Base-by-base conservation (phyloP, 2,888 invertebrate genomes). In the Caradrina clavipalpis region DNA sequence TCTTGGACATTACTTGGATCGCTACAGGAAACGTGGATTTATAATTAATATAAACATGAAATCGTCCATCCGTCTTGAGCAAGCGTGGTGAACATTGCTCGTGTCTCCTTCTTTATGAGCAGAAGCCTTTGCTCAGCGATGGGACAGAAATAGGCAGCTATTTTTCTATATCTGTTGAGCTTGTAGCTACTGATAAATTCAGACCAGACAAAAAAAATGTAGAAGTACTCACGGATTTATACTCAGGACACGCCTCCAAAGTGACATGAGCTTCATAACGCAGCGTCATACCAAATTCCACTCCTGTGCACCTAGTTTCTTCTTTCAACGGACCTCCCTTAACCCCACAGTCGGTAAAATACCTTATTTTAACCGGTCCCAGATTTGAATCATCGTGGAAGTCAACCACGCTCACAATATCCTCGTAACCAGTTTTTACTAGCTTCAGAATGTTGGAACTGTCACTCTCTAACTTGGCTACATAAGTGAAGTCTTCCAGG, bases 401-500 rank as follows among this genome's bases (percentile, higher is more conserved):
- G 97, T 93, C 89, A 1, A 97, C 90, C 92, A 97, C 78, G 96
- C 97, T 93, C 92, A 97, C 97, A 78, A 98, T 97, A 83, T 97
- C 97, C 94, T 97, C 97, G 87, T 98, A 98, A 81, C 98, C 98
- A 77, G 97, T 97, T 84, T 97, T 97, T 56, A 99, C 97, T 61
- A 99, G 96, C 75, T 98, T 97, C 63, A 99, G 96, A 69, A 99
- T 98, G 90, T 99, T 99, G 0, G 97, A 97, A 45, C 99, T 98
- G 94, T 99, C 98, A 50, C 97, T 97, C 79, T 97, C 97, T 39
- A 99, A 91, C 73, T 97, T 97, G 6, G 98, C 98, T 0, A 98
- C 97, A 82, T 97, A 97, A 0, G 98, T 97, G 75, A 98, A 97
- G 82, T 97, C 97, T 69, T 96, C 97, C 77, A 99, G 96, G 26